These are phyloP conservation scores for Rhipidura dahli DNA, from an alignment of 2,113 vertebrate species.

Conservation along the genomic window DNA sequence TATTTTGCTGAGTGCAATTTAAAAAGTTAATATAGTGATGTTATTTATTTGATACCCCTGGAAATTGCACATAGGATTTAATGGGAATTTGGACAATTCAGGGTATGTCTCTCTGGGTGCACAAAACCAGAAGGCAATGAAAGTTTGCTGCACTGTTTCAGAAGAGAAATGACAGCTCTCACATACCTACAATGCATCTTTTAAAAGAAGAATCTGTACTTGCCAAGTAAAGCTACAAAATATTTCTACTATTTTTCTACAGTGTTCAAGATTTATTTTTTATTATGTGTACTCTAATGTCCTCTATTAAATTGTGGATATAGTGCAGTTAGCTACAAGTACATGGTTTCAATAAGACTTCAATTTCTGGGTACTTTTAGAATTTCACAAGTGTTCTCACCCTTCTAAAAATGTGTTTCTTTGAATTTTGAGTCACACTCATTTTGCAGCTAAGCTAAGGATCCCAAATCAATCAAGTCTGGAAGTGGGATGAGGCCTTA, in stretches of 20 bases:
- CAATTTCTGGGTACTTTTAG: not conserved
- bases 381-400: not conserved
- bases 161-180: not conserved
- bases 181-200: not conserved
- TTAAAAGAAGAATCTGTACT: not conserved
- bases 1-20: not conserved
- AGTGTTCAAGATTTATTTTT: not conserved
- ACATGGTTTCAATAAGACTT: not conserved
- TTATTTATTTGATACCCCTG: not conserved
- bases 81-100: not conserved
- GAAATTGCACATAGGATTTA: not conserved
- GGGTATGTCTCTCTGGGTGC: not conserved
- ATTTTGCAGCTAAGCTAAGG: not conserved
- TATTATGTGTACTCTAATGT: too few species aligned
- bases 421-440: not conserved
- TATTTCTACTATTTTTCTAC: not conserved
- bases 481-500: not conserved
- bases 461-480: not conserved
- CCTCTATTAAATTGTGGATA: not conserved
- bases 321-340: not conserved
- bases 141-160: not conserved
- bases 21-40: not conserved
- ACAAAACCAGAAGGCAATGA: not conserved
- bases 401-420: not conserved
- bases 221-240: not conserved